Evolutionary conservation across 1,140 invertebrate species (phyloP).

Genomic region (Aethina tumida): DNA sequence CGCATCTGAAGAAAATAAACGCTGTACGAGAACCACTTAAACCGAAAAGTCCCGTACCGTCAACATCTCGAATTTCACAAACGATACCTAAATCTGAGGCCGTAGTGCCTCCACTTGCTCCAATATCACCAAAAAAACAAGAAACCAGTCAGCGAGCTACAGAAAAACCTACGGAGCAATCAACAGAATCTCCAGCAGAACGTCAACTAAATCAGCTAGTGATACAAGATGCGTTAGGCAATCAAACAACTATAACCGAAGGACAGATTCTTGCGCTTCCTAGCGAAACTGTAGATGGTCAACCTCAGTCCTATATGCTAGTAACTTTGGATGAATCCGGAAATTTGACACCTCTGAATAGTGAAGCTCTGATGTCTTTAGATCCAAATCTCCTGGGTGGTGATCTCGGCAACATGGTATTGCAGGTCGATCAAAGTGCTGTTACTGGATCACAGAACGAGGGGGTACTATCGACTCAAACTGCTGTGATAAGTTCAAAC

Average conservation of each 20-base stretch:
- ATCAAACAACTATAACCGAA: slow-evolving; percentile 38
- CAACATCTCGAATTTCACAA: slow-evolving; percentile 5
- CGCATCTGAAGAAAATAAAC: slow-evolving; percentile 16
- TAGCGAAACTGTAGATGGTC: slow-evolving; percentile 53
- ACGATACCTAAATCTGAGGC: slow-evolving; percentile 3
- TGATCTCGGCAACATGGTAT: slow-evolving; percentile 31
- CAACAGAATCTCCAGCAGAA: slow-evolving; percentile 20
- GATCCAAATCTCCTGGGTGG: slow-evolving; percentile 32
- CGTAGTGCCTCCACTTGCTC: not conserved
- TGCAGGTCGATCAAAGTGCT: slow-evolving; percentile 30
- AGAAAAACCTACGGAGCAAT: slow-evolving; percentile 21
- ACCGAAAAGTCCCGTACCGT: not conserved
- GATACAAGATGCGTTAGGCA: slow-evolving; percentile 33
- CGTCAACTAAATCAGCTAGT: slow-evolving; percentile 32
- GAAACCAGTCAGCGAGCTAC: not conserved
- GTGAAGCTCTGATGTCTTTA: slow-evolving; percentile 45
- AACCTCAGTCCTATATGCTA: slow-evolving; percentile 50
- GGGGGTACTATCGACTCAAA: not conserved
- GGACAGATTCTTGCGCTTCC: slow-evolving; percentile 57
- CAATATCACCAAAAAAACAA: not conserved
- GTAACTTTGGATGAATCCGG: slow-evolving; percentile 56
- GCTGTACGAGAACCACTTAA: slow-evolving; percentile 4
- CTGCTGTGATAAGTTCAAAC: slow-evolving; percentile 2
- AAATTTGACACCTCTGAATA: slow-evolving; percentile 57
- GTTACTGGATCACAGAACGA: not conserved